These are phyloP conservation scores for Takifugu rubripes DNA, from an alignment of 2,797 vertebrate species.

Conservation along the genomic window DNA sequence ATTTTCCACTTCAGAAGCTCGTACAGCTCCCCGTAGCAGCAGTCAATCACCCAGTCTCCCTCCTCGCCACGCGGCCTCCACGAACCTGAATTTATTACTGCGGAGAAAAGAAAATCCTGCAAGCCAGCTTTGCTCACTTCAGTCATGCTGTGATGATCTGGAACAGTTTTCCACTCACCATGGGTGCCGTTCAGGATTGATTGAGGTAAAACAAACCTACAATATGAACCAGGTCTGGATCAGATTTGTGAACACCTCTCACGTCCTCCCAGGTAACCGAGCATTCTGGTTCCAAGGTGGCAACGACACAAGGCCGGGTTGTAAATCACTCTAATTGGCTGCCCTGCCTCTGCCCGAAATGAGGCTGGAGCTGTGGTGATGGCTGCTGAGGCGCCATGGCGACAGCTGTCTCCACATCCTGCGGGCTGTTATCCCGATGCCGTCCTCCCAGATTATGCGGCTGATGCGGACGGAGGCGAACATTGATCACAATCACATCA, in stretches of 20 bases:
- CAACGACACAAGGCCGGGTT: constrained; percentile 46
- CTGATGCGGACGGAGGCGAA: constrained; percentile 41
- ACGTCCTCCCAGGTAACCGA: constrained; percentile 10
- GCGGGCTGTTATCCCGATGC: constrained; percentile 72
- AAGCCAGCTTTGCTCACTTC: constrained; percentile 1
- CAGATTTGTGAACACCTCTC: too few relatives aligned
- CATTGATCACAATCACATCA: constrained; percentile 72
- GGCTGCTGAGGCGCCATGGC: constrained; percentile 60
- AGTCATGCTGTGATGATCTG: too few relatives aligned
- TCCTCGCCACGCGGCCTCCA: constrained; percentile 32
- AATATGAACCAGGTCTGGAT: too few relatives aligned
- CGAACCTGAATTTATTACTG: constrained; percentile 22
- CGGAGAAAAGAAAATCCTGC: constrained; percentile 3
- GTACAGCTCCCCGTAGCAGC: constrained; percentile 22
- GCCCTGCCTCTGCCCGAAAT: constrained; percentile 60
- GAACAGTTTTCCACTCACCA: too few relatives aligned
- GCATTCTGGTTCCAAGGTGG: constrained; percentile 55
- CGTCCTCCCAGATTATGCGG: constrained; percentile 61
- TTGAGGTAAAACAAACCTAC: too few relatives aligned
- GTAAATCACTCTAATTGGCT: constrained; percentile 75
- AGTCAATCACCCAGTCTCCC: constrained; percentile 30
- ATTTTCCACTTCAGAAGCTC: constrained; percentile 49
- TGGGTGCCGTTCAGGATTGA: too few relatives aligned
- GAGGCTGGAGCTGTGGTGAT: constrained; percentile 49
- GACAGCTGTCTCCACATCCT: constrained; percentile 75